Evolutionary conservation across 2,113 vertebrate genomes (phyloP), one percentile per base, ranked within the genome.

Genomic region (Machaerirhynchus nigripectus): DNA sequence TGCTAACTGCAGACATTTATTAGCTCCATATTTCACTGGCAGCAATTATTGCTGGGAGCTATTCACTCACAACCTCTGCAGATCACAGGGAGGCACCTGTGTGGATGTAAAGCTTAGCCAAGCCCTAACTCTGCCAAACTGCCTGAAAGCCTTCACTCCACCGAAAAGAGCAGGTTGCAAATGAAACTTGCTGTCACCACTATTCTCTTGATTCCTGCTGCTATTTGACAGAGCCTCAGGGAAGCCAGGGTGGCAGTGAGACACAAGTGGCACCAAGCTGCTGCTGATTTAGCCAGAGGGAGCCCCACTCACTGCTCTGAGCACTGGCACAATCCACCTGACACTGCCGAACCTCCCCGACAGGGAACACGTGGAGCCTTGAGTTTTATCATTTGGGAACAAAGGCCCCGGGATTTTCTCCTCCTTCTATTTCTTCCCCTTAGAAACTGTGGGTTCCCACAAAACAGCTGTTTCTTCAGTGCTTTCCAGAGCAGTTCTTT

Each of bases 11-110:
- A 96, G 49, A 27, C 67, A 73, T 92, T 89, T 93, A 91, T 74
- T 76, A 90, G 75, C 70, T 76, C 84, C 90, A 42, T 53, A 83
- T 88, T 90, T 97, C 64, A 57, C 67, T 16, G 27, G 67, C 81
- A 73, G 78, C 65, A 85, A n/a, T 79, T 91, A 61, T 84, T 87
- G 93, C 84, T 90, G 78, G 81, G 81, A 96, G 89, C 81, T 47
- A 82, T 47, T 77, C 50, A 4, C 74, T 79, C 81, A 27, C 8
- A 7, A 44, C 33, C n/a, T 40, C 14, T 37, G 50, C 19, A 65
- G 70, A 93, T 42, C 71, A 76, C 53, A 85, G 68, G 46, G 53
- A 95, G 65, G 63, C 69, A 96, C 91, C 91, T 91, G 89, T 8
- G 53, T 63, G 79, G 42, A 90, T 42, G 69, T 24, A 79, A 65